Evolutionary conservation across 2,113 vertebrate genomes (phyloP).

Genomic region (Engystomops pustulosus): DNA sequence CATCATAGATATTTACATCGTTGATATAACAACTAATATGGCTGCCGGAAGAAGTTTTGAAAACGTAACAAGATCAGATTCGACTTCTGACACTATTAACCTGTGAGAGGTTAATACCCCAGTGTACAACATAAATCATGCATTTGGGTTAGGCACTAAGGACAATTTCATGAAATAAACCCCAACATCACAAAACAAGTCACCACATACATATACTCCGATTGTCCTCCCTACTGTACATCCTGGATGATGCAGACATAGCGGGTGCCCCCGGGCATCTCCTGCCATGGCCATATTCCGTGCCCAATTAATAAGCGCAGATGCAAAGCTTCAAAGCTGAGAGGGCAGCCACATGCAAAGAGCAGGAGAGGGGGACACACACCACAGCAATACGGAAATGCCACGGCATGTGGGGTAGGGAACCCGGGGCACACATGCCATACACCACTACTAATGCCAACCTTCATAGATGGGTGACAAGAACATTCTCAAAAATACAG

Average conservation of each 20-base stretch:
- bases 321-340: slow-evolving; percentile 28
- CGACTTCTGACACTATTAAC: too few species aligned
- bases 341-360: slow-evolving; percentile 30
- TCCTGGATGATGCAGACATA: background rate
- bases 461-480: background rate
- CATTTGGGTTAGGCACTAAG: too few species aligned
- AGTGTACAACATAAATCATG: too few species aligned
- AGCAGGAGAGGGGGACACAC: background rate
- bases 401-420: background rate
- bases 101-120: too few species aligned
- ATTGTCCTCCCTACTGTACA: background rate
- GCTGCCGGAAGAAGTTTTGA: too few species aligned
- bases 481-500: too few species aligned
- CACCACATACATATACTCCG: too few species aligned
- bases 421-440: too few species aligned
- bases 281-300: background rate
- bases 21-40: too few species aligned
- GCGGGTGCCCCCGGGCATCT: background rate
- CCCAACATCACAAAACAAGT: background rate
- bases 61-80: too few species aligned
- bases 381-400: background rate
- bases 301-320: background rate
- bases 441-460: background rate
- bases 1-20: too few species aligned
- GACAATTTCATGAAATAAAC: background rate